Conservation (phyloP, 1,140 invertebrate genomes). For the Nebria ingens region DNA sequence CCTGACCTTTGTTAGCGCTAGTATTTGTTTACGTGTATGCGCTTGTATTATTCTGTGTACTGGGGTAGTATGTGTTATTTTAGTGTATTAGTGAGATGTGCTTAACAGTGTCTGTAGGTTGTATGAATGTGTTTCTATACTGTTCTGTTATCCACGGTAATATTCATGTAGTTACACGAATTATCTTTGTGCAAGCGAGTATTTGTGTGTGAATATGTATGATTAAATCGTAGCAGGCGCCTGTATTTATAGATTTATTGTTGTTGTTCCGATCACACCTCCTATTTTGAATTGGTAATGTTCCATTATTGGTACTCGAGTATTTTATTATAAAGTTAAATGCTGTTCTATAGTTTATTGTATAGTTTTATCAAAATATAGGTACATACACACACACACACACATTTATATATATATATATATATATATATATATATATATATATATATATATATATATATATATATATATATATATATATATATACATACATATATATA, state of each 20-base stretch:
- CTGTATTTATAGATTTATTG: conserved; percentile 4
- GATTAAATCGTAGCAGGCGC: background rate
- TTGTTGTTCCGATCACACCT: background rate
- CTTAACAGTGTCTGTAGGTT: too few relatives aligned
- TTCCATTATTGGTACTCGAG: background rate
- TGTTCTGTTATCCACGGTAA: too few relatives aligned
- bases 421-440: background rate
- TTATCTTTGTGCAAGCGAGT: too few relatives aligned
- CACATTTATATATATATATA: background rate
- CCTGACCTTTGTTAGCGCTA: background rate
- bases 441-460: too few relatives aligned
- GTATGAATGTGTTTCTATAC: too few relatives aligned
- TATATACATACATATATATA: too few relatives aligned
- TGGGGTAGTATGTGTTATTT: too few relatives aligned
- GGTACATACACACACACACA: background rate
- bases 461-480: too few relatives aligned
- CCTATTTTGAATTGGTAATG: background rate
- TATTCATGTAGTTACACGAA: too few relatives aligned
- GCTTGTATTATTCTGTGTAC: too few relatives aligned
- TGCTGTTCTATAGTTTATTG: background rate
- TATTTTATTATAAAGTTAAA: background rate
- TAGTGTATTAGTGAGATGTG: too few relatives aligned
- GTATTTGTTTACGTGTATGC: background rate
- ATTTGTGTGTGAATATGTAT: background rate
- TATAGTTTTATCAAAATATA: background rate